Conservation (phyloP, 2,888 invertebrate species). For the Nephrocerus scutellatus region DNA sequence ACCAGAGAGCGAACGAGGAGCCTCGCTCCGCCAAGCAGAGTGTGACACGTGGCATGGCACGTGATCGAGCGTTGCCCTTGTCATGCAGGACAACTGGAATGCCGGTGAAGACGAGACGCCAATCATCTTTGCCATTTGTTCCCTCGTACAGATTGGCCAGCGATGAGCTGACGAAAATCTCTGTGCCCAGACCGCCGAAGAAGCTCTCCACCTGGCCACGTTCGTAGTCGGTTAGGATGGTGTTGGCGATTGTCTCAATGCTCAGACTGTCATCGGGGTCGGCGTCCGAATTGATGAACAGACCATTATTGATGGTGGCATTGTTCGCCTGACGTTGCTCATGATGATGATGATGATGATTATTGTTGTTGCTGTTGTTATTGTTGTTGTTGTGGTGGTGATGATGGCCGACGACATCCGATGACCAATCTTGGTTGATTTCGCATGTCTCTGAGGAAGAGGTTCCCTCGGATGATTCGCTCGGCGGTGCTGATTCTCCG, state of each 20-base stretch:
- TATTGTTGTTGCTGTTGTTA: slow-evolving; percentile 25
- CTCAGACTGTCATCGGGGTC: slow-evolving; percentile 43
- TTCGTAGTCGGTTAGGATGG: slow-evolving; percentile 56
- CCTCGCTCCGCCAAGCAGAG: slow-evolving; percentile 70
- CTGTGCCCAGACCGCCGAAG: slow-evolving; percentile 69
- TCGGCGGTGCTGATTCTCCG: slow-evolving; percentile 53
- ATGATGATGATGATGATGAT: slow-evolving; percentile 24
- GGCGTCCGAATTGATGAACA: slow-evolving; percentile 41
- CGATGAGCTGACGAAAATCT: slow-evolving; percentile 69
- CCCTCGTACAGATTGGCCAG: slow-evolving; percentile 66
- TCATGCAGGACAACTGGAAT: slow-evolving; percentile 72
- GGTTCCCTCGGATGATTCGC: slow-evolving; percentile 53
- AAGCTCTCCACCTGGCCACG: slow-evolving; percentile 65
- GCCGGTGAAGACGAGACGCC: slow-evolving; percentile 70
- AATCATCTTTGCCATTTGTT: slow-evolving; percentile 54
- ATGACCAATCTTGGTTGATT: slow-evolving; percentile 37
- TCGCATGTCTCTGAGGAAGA: slow-evolving; percentile 46
- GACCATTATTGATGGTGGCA: slow-evolving; percentile 35
- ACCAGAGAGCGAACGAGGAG: slow-evolving; percentile 75
- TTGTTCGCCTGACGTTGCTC: slow-evolving; percentile 31
- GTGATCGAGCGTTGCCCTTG: slow-evolving; percentile 64
- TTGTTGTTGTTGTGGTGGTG: slow-evolving; percentile 37
- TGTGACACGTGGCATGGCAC: slow-evolving; percentile 61
- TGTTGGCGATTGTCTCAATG: slow-evolving; percentile 44
- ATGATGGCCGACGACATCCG: too few relatives aligned